Evolutionary conservation across 1,140 invertebrate genomes (phyloP).

Genomic region (Drosophila miranda): DNA sequence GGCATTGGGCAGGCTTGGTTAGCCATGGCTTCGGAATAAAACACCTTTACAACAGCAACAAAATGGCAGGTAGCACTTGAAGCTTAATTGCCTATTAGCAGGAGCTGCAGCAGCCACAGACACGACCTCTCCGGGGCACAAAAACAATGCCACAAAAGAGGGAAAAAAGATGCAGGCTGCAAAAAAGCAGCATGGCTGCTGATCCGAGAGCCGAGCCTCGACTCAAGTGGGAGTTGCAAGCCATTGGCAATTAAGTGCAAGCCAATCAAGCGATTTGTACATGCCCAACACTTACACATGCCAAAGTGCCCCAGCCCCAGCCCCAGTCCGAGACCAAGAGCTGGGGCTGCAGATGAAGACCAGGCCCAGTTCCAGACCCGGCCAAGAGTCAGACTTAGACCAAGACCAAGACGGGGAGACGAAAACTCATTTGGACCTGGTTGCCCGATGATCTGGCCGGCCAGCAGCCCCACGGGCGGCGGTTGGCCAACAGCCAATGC

Average conservation of each 20-base stretch:
- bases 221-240: conserved; percentile 52
- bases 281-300: conserved; percentile 73
- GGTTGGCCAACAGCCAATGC: conserved; percentile 50
- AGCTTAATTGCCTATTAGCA: conserved; percentile 78
- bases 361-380: conserved; percentile 1
- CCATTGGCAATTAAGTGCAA: conserved; percentile 79
- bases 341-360: conserved; percentile 16
- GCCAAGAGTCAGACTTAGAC: no score
- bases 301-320: conserved; percentile 20
- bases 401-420: neutral
- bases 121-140: conserved; percentile 51
- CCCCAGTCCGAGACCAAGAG: no score
- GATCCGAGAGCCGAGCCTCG: conserved; percentile 13
- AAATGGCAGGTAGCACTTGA: conserved; percentile 76
- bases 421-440: conserved; percentile 62
- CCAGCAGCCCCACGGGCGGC: conserved; percentile 32
- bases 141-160: conserved; percentile 32
- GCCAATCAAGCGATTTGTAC: conserved; percentile 79
- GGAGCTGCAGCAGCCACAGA: conserved; percentile 63
- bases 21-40: conserved; percentile 31
- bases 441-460: conserved; percentile 54
- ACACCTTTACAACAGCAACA: conserved; percentile 43
- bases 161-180: conserved; percentile 20
- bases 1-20: conserved; percentile 52
- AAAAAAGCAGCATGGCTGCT: conserved; percentile 53